Percentiles rank a stretch among this genome's conserved stretches.
phyloP scores from a whole-genome alignment of 2,888 invertebrate species.

The Craniophora ligustri region DNA sequence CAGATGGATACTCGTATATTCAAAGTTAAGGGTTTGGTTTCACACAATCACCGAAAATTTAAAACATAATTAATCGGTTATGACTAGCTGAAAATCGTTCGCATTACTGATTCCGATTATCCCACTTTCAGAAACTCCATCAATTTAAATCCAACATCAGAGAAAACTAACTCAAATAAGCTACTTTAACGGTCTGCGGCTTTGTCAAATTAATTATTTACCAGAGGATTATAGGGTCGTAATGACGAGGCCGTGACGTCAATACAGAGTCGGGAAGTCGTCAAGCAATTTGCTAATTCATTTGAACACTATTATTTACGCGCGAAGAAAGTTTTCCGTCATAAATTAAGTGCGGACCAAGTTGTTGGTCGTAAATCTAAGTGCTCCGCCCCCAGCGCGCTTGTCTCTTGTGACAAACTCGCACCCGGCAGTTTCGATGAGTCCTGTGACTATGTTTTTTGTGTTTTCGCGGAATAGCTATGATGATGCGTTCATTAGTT shows the following conservation, averaged over 20 bases:
- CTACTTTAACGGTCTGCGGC: not conserved
- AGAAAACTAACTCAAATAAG: not conserved
- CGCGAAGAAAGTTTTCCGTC: conserved; percentile 68
- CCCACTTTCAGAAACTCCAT: not conserved
- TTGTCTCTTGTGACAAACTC: conserved; percentile 63
- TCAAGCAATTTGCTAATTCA: conserved; percentile 60
- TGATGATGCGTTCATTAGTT: too few species aligned
- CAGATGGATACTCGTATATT: too few species aligned
- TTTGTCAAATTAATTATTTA: conserved; percentile 10
- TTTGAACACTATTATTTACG: conserved; percentile 67
- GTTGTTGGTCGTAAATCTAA: conserved; percentile 68
- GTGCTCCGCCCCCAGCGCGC: conserved; percentile 49
- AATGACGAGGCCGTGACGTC: conserved; percentile 23
- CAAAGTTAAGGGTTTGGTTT: too few species aligned
- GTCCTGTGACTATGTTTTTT: conserved; percentile 46
- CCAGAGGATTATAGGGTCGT: conserved; percentile 19
- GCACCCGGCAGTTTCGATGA: conserved; percentile 57
- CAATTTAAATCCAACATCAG: not conserved
- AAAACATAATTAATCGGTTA: too few species aligned
- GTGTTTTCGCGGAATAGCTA: conserved; percentile 7
- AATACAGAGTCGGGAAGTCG: conserved; percentile 34
- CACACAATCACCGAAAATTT: too few species aligned
- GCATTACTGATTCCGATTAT: not conserved
- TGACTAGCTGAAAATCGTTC: too few species aligned
- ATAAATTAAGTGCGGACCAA: conserved; percentile 70